phyloP scores from a whole-genome alignment of 2,113 vertebrate genomes.

The Passer domesticus region DNA sequence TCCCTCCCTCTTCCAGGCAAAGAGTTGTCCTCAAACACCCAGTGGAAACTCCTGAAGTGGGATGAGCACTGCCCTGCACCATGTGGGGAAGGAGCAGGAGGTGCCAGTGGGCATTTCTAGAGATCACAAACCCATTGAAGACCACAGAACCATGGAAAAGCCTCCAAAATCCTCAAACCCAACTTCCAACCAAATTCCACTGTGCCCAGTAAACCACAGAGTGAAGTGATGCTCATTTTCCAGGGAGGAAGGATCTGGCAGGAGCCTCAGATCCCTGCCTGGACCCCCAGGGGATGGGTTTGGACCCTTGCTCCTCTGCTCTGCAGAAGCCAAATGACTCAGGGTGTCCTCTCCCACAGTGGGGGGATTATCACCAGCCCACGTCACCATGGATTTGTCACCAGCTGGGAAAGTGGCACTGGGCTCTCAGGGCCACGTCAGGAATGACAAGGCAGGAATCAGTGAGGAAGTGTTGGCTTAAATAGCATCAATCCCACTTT shows the following conservation, averaged over 20 bases:
- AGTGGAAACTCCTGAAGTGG: neutral
- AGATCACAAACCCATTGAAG: neutral
- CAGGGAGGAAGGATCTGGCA: neutral
- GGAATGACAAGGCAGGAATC: neutral
- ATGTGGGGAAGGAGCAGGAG: neutral
- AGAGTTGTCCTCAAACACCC: neutral
- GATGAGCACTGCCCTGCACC: fast-evolving
- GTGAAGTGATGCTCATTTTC: neutral
- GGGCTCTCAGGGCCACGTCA: neutral
- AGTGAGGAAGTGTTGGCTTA: neutral
- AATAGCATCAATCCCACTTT: neutral
- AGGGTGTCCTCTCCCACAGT: neutral
- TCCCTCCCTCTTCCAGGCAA: neutral
- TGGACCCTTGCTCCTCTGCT: fast-evolving
- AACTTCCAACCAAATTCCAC: neutral
- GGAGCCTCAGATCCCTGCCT: neutral
- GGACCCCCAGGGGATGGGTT: neutral
- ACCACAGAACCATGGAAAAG: neutral
- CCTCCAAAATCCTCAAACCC: neutral
- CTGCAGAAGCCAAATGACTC: neutral
- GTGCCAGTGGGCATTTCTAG: neutral
- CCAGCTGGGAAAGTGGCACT: neutral
- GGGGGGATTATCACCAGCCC: neutral
- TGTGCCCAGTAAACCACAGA: neutral
- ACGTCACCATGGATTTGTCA: neutral